Evolutionary conservation across 2,113 vertebrate species (phyloP), one percentile per base, ranked within the genome.

Genomic region (Cryptotis parvus): DNA sequence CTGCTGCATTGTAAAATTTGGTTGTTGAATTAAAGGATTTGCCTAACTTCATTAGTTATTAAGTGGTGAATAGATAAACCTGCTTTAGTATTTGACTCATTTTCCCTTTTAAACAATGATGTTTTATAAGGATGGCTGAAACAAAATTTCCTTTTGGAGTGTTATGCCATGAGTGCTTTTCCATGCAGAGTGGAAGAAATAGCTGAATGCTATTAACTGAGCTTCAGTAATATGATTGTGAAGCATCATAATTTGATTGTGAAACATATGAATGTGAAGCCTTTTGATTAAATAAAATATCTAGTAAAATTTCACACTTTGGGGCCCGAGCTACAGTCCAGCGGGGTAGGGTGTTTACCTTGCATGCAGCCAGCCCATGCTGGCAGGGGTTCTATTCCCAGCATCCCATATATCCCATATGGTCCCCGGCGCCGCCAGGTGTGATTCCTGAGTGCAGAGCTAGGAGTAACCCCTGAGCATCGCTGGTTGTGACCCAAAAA

Each of bases 151-250:
- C 72, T 88, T 89, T 91, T 27, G 86, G 58, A 82, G 78, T 87
- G 75, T 43, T 82, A 61, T 87, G 91, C 93, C 35, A 68, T 76
- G 85, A 4, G 35, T 87, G 29, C 20, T 58, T 90, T 73, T 65
- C 24, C 39, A 43, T 90, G 33, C 63, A 41, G 41, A 72, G 24
- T 20, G 65, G 29, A 88, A 94, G n/a, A 90, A 70, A 83, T 37
- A 91, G 33, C 33, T 90, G 85, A 96, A 93, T 91, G 39, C 26
- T 55, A 92, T 83, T 90, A 95, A 79, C 74, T 87, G 87, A 92
- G 45, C 73, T 77, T 91, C 41, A 37, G 80, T 68, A 41, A 92
- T 91, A 91, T 63, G 83, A 89, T 26, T 91, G 27, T 39, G 86
- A 66, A n/a, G n/a, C n/a, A n/a, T n/a, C n/a, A n/a, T n/a, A n/a